Evolutionary conservation across 2,113 vertebrate genomes (phyloP).

Genomic region (Anhinga rufa): DNA sequence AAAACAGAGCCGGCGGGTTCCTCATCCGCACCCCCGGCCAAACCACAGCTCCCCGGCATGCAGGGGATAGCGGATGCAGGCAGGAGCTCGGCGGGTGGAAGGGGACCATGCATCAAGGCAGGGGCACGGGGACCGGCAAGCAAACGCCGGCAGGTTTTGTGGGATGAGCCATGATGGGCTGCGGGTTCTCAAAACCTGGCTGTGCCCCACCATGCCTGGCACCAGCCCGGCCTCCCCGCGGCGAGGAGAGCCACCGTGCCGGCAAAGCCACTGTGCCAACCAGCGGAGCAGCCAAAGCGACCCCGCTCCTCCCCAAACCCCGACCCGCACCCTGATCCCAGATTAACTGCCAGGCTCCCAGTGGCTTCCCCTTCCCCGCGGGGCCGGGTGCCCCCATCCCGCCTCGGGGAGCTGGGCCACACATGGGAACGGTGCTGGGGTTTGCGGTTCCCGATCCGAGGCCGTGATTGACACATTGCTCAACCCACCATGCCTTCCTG

Average conservation of each 20-base stretch:
- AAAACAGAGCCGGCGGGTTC: not conserved
- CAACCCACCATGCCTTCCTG: constrained; percentile 20
- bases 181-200: not conserved
- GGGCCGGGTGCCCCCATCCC: not conserved
- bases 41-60: fast-evolving
- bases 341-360: not conserved
- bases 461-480: constrained; percentile 59
- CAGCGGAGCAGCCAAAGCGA: fast-evolving
- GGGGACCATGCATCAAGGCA: not conserved
- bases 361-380: not conserved
- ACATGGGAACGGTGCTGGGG: not conserved
- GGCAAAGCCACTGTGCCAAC: not conserved
- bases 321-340: fast-evolving
- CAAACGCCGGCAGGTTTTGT: not conserved
- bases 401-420: not conserved
- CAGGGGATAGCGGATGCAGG: not conserved
- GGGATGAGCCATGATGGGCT: not conserved
- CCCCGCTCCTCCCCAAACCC: not conserved
- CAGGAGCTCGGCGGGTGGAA: not conserved
- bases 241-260: fast-evolving
- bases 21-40: not conserved
- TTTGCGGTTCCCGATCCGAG: not conserved
- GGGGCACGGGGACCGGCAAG: not conserved
- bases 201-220: not conserved
- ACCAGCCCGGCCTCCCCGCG: not conserved